Evolutionary conservation across 1,140 invertebrate species (phyloP).

Genomic region (Muscidifurax raptorellus): DNA sequence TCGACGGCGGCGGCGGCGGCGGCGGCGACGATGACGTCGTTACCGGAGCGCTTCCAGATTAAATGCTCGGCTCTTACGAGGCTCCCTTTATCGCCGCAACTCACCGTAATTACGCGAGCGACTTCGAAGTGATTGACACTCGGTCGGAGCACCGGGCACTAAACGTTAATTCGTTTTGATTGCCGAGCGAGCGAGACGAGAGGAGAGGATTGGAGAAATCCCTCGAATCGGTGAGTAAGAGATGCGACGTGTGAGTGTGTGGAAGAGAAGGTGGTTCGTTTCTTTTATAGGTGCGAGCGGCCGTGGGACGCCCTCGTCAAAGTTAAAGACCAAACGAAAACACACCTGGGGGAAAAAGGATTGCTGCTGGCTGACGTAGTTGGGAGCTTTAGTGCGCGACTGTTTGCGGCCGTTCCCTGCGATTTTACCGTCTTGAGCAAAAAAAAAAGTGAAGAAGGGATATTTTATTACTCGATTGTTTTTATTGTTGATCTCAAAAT

Average conservation of each 20-base stretch:
- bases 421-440: constrained; percentile 7
- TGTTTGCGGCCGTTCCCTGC: neutral
- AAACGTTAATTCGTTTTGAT: constrained; percentile 65
- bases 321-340: constrained; percentile 31
- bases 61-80: constrained; percentile 61
- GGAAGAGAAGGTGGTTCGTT: neutral
- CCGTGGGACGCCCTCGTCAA: neutral
- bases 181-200: constrained; percentile 34
- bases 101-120: constrained; percentile 60
- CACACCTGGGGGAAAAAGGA: constrained; percentile 10
- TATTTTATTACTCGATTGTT: neutral
- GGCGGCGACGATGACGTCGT: constrained; percentile 60
- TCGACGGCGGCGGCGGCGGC: constrained; percentile 56
- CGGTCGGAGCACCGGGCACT: constrained; percentile 49
- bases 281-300: neutral
- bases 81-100: constrained; percentile 59
- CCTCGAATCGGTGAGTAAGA: too few species aligned
- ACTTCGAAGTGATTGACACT: constrained; percentile 64
- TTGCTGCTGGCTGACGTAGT: neutral
- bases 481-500: too few species aligned
- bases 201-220: neutral
- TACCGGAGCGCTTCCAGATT: constrained; percentile 68
- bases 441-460: neutral
- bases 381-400: neutral
- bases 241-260: neutral